Evolutionary conservation across 2,888 invertebrate species (phyloP).

Genomic region (Liposcelis brunnea): DNA sequence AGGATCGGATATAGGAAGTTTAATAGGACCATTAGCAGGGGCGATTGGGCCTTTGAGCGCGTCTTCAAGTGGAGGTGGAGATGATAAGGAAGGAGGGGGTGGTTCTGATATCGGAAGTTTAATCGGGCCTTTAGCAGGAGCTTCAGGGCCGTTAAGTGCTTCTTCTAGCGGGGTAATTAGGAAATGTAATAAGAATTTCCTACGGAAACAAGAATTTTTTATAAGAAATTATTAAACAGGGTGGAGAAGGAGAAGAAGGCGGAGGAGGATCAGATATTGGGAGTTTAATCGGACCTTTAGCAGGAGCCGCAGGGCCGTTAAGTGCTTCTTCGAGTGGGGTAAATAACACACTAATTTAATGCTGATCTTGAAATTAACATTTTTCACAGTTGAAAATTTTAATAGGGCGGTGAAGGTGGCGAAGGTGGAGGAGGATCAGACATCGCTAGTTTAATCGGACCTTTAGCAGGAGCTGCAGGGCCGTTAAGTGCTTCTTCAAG

Average conservation of each 20-base stretch:
- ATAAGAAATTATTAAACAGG: neutral
- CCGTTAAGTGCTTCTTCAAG: neutral
- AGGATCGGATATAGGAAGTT: neutral
- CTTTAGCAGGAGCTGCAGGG: neutral
- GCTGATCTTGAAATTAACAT: neutral
- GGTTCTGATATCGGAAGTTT: too few species aligned
- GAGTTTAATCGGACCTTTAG: neutral
- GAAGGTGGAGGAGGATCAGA: neutral
- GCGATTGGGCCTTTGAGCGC: too few species aligned
- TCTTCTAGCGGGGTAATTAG: neutral
- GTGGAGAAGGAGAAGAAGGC: neutral
- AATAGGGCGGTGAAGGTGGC: neutral
- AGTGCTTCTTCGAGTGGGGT: constrained; percentile 5
- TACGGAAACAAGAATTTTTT: too few species aligned
- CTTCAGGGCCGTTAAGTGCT: constrained; percentile 1
- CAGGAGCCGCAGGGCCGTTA: neutral
- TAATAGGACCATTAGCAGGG: neutral
- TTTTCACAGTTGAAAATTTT: neutral
- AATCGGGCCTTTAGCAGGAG: too few species aligned
- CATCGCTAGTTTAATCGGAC: neutral
- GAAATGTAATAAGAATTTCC: too few species aligned
- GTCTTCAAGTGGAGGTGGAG: neutral
- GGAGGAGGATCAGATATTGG: constrained; percentile 2
- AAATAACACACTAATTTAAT: neutral
- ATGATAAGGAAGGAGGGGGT: too few species aligned